phyloP scores from a whole-genome alignment of 2,113 vertebrate species.

The Tragelaphus imberbis region DNA sequence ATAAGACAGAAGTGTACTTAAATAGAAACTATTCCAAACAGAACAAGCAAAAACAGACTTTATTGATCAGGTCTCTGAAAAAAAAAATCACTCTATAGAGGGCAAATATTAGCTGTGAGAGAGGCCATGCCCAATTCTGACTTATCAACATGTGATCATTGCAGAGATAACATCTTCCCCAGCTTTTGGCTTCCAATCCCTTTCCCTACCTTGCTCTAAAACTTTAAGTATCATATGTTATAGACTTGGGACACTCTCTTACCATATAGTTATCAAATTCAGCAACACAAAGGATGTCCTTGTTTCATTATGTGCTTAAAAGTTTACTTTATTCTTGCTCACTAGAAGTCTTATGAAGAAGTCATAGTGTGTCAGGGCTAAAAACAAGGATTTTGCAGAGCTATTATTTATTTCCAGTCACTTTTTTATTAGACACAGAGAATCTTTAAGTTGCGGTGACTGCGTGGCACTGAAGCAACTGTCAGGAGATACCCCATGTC shows the following conservation, averaged over 20 bases:
- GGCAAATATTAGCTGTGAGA: background rate
- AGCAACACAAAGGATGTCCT: background rate
- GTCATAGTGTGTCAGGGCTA: background rate
- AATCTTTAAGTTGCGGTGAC: background rate
- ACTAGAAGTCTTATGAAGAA: background rate
- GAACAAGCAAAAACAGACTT: background rate
- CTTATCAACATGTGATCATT: background rate
- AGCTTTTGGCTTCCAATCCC: background rate
- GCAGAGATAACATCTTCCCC: background rate
- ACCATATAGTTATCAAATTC: background rate
- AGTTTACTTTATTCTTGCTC: background rate
- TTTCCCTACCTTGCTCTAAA: background rate
- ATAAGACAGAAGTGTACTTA: background rate
- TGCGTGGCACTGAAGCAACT: accelerated
- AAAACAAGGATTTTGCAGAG: background rate
- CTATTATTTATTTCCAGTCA: background rate
- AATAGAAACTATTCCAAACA: background rate
- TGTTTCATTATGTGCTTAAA: background rate
- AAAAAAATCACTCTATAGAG: background rate
- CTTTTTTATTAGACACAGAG: background rate
- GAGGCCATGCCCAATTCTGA: background rate
- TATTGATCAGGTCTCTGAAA: background rate
- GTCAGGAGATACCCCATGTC: background rate
- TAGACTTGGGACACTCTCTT: background rate
- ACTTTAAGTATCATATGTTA: background rate